Percentiles rank a stretch among this genome's conserved stretches.
Conservation (phyloP, 2,888 invertebrate species). For the Xestia sexstrigata region DNA sequence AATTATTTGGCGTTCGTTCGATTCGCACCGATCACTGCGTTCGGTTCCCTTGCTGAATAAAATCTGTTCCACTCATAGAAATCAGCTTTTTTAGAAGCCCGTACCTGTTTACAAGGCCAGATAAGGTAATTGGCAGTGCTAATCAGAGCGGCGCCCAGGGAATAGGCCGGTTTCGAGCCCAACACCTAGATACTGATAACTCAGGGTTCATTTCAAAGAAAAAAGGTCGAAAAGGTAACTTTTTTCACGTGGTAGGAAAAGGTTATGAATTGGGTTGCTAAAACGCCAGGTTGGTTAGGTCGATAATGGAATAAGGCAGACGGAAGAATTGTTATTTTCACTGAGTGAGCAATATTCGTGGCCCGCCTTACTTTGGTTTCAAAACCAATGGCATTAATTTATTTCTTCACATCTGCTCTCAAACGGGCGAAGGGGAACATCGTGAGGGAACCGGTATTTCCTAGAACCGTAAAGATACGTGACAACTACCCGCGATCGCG, state of each 20-base stretch:
- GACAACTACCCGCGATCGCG: too few relatives aligned
- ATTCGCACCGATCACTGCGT: not conserved
- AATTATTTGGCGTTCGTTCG: not conserved
- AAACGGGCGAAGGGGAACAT: too few relatives aligned
- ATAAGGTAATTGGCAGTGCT: conserved; percentile 49
- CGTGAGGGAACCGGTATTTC: too few relatives aligned
- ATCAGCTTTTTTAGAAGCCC: conserved; percentile 16
- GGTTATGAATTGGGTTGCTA: conserved; percentile 3
- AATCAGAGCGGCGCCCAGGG: conserved; percentile 51
- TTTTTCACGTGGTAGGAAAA: conserved; percentile 1
- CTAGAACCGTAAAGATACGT: too few relatives aligned
- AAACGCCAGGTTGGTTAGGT: not conserved
- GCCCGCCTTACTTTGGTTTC: too few relatives aligned
- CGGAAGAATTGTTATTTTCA: too few relatives aligned
- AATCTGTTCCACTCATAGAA: not conserved
- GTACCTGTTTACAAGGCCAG: conserved; percentile 40
- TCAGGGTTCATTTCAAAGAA: conserved; percentile 32
- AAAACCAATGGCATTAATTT: too few relatives aligned
- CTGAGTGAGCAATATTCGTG: too few relatives aligned
- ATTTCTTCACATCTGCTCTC: too few relatives aligned
- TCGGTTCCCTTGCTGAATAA: not conserved
- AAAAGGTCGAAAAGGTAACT: not conserved
- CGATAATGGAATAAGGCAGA: too few relatives aligned
- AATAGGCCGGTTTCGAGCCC: conserved; percentile 10
- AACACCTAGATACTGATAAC: conserved; percentile 38